Conservation (phyloP, 2,888 invertebrate species). For the Fragum sueziense region DNA sequence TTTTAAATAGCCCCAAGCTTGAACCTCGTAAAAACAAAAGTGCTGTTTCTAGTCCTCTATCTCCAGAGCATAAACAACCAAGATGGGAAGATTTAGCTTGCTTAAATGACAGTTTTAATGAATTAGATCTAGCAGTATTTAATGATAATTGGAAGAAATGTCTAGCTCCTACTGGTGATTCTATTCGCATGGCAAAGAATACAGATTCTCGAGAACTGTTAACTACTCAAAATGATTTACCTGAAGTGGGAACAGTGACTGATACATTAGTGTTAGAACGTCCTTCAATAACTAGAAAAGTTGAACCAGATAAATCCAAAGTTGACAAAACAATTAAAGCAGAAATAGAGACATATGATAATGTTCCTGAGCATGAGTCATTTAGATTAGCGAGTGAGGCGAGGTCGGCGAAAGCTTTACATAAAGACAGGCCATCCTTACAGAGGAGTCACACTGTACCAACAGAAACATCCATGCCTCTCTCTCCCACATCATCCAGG, state of each 20-base stretch:
- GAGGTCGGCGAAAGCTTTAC: conserved; percentile 43
- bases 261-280: conserved; percentile 59
- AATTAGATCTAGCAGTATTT: conserved; percentile 64
- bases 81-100: conserved; percentile 70
- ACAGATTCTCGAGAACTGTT: conserved; percentile 43
- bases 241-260: conserved; percentile 57
- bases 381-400: conserved; percentile 38
- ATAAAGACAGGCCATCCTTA: conserved; percentile 41
- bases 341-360: conserved; percentile 57
- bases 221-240: conserved; percentile 48
- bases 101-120: conserved; percentile 68
- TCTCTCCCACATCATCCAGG: conserved; percentile 41
- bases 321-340: neutral
- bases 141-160: conserved; percentile 67
- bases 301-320: conserved; percentile 19
- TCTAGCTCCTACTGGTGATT: conserved; percentile 68
- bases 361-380: conserved; percentile 54
- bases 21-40: conserved; percentile 43
- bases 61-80: conserved; percentile 67
- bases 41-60: conserved; percentile 64
- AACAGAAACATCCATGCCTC: conserved; percentile 43
- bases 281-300: conserved; percentile 55
- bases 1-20: conserved; percentile 35
- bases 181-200: conserved; percentile 53
- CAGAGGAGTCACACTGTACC: conserved; percentile 46